phyloP scores from a whole-genome alignment of 2,113 vertebrate genomes.

The Zosterops pallidus region DNA sequence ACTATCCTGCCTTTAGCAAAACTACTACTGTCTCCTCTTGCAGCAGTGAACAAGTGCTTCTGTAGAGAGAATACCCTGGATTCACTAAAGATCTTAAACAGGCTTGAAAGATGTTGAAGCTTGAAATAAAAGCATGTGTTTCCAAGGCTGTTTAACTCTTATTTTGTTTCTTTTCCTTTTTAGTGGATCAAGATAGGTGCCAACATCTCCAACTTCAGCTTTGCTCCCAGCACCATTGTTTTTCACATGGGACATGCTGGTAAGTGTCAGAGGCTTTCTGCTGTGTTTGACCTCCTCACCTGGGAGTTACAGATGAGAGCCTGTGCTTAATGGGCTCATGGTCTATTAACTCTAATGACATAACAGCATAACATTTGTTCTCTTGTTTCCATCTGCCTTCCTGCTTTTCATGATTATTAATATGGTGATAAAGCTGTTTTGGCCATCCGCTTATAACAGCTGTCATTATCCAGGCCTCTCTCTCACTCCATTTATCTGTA shows the following conservation, averaged over 20 bases:
- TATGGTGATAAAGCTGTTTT: conserved; percentile 70
- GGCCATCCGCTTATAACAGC: conserved; percentile 69
- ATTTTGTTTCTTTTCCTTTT: conserved; percentile 6
- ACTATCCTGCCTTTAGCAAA: neutral
- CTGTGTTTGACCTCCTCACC: conserved; percentile 70
- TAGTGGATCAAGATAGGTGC: conserved; percentile 98
- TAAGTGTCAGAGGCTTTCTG: conserved; percentile 73
- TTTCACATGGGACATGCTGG: conserved; percentile 97
- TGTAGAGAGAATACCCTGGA: neutral
- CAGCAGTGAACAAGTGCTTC: neutral
- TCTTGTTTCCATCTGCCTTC: conserved; percentile 66
- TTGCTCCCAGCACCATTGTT: conserved; percentile 93
- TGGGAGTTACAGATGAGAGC: conserved; percentile 45
- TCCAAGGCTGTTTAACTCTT: neutral
- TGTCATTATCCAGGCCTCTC: conserved; percentile 55
- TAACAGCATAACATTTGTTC: conserved; percentile 76
- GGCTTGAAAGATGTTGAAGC: neutral
- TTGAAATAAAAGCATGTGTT: neutral
- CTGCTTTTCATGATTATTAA: conserved; percentile 71
- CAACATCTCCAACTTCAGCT: conserved; percentile 95
- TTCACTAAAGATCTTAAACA: neutral
- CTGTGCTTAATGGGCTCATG: conserved; percentile 63
- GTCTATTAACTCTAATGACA: conserved; percentile 80
- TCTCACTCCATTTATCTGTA: conserved; percentile 61
- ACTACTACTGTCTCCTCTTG: neutral